A percentile compares a stretch with the other conserved stretches of the same genome.
Evolutionary conservation across 2,888 invertebrate genomes (phyloP).

Genomic region (Rambutsinella grinnellia): DNA sequence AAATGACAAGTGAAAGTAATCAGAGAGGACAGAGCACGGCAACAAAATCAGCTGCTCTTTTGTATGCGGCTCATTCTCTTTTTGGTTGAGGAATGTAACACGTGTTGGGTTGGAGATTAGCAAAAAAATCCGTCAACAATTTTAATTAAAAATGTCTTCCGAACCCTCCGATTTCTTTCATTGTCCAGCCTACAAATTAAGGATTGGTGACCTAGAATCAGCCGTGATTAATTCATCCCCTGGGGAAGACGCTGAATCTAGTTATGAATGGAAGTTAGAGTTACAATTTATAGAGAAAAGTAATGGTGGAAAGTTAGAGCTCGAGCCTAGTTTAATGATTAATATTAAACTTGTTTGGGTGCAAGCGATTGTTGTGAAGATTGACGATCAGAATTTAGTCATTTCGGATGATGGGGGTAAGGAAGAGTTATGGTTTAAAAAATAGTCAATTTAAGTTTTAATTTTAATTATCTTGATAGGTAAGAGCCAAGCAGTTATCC

Average conservation of each 20-base stretch:
- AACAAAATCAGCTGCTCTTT: no score
- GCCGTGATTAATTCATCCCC: background rate
- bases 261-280: background rate
- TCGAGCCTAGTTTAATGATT: background rate
- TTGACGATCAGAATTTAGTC: background rate
- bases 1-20: no score
- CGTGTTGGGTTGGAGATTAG: no score
- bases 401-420: conserved; percentile 2
- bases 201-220: conserved; percentile 14
- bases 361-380: conserved; percentile 7
- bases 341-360: conserved; percentile 32
- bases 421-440: no score
- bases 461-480: no score
- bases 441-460: no score
- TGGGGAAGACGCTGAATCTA: background rate
- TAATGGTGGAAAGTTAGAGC: background rate
- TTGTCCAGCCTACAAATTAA: conserved; percentile 27
- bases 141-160: background rate
- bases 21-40: no score
- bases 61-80: no score
- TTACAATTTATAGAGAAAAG: background rate
- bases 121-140: no score
- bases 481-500: conserved; percentile 4
- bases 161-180: conserved; percentile 17
- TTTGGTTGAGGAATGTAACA: no score